Evolutionary conservation across 2,888 invertebrate genomes (phyloP), one percentile per base, ranked within the genome.

Genomic region (Dasysyrphus albostriatus): DNA sequence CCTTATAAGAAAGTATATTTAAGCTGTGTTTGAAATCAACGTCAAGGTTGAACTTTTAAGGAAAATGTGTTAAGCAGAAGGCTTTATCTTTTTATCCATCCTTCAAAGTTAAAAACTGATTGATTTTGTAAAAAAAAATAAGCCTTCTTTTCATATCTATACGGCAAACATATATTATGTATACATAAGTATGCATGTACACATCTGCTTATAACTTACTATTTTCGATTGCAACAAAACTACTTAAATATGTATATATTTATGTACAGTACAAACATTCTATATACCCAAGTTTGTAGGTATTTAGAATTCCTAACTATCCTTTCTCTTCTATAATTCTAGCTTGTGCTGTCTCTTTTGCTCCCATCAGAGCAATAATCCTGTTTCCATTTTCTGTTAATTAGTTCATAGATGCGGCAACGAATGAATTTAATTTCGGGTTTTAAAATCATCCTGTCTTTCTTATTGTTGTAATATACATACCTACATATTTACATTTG

Each of bases 361-460:
- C 44, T 29, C 54, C n/a, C n/a, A n/a, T n/a, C 16, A 8, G 24
- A 24, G 24, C 8, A 24, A 47, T 42, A 32, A 56, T 47, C 42
- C 70, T 47, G 47, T 61, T 67, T 79, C 54, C 70, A 75, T 72
- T 81, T 79, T 82, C 61, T 83, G 59, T 70, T 88, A 88, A 88
- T 88, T 88, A 88, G 88, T 88, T 82, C 84, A 82, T 78, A 84
- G 88, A 88, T 88, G 81, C 74, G 88, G 84, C 88, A 83, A 77
- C 88, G 77, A 82, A 88, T 76, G 88, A 88, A 88, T 88, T 88
- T 88, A 88, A 88, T 88, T 88, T 88, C 65, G 76, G 81, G 84
- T 88, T 88, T 88, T 65, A 88, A 88, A 88, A 88, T 84, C 88
- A 67, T 74, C 49, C 67, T 72, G 72, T 61, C 63, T 56, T 69